Conservation (phyloP, 2,888 invertebrate genomes). For the Zygothrica quintamaculata region DNA sequence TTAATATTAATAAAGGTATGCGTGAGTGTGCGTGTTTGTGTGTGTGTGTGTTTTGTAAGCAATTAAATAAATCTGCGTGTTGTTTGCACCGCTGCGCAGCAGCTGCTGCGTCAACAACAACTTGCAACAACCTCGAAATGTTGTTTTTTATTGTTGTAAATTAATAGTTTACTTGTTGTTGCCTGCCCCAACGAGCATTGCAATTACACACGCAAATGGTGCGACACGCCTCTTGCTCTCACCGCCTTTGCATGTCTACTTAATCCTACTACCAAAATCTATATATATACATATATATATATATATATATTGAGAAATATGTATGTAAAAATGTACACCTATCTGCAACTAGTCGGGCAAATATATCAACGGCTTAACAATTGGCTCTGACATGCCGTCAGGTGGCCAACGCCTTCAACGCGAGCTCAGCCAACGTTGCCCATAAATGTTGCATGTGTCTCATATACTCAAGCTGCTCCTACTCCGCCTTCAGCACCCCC, state of each 20-base stretch:
- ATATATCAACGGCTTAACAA: constrained; percentile 78
- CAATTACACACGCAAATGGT: constrained; percentile 57
- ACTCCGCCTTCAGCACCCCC: neutral
- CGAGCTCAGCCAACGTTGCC: constrained; percentile 10
- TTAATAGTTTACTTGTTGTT: constrained; percentile 51
- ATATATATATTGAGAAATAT: neutral
- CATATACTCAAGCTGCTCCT: neutral
- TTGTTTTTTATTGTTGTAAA: constrained; percentile 47
- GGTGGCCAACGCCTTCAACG: constrained; percentile 64
- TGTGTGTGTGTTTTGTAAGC: constrained; percentile 36
- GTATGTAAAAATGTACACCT: constrained; percentile 1
- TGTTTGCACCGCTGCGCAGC: constrained; percentile 57
- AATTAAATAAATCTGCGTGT: constrained; percentile 80
- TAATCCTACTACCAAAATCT: constrained; percentile 14
- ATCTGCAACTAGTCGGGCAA: constrained; percentile 31
- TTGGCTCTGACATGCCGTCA: constrained; percentile 73
- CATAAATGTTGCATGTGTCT: neutral
- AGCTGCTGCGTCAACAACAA: constrained; percentile 18
- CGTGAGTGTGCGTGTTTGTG: constrained; percentile 16
- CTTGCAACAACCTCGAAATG: constrained; percentile 23
- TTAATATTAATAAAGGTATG: constrained; percentile 42
- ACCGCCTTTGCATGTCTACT: constrained; percentile 19
- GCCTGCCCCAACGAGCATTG: constrained; percentile 48
- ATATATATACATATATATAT: neutral
- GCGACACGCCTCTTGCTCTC: constrained; percentile 51